Evolutionary conservation across 1,140 invertebrate genomes (phyloP).

Genomic region (Epicauta chinensis): DNA sequence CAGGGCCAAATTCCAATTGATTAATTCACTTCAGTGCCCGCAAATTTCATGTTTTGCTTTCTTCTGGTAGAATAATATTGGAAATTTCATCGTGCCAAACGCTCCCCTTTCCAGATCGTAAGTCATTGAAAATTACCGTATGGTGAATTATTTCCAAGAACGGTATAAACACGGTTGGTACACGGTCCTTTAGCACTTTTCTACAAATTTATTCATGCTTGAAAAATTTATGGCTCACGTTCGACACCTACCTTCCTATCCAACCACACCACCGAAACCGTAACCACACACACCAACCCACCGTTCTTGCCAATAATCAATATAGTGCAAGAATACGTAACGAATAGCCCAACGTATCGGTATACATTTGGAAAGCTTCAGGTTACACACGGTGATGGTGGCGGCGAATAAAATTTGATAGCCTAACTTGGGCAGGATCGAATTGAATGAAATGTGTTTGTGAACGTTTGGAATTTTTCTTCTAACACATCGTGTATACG

Average conservation of each 20-base stretch:
- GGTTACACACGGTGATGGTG: slow-evolving; percentile 20
- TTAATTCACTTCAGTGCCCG: no score
- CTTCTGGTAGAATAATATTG: no score
- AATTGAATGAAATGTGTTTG: slow-evolving; percentile 20
- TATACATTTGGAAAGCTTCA: slow-evolving; percentile 14
- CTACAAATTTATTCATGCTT: slow-evolving; percentile 17
- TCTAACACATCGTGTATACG: slow-evolving; percentile 8
- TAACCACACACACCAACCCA: no score
- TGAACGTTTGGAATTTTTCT: slow-evolving; percentile 13
- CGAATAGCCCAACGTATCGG: slow-evolving; percentile 4
- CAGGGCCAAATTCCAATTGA: no score
- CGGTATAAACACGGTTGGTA: slow-evolving; percentile 9
- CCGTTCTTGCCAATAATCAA: slow-evolving; percentile 17
- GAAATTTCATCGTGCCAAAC: no score
- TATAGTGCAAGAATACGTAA: slow-evolving; percentile 11
- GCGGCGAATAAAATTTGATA: slow-evolving; percentile 21
- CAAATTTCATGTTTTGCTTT: no score
- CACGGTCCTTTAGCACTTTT: slow-evolving; percentile 12
- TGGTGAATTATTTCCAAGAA: neutral
- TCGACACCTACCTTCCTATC: neutral
- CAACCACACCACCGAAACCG: no score
- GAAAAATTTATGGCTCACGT: slow-evolving; percentile 15
- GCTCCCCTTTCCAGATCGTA: no score
- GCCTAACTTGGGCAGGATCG: slow-evolving; percentile 11
- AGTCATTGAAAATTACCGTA: no score